Evolutionary conservation across 2,797 vertebrate species (phyloP).

Genomic region (Gymnothorax javanicus): DNA sequence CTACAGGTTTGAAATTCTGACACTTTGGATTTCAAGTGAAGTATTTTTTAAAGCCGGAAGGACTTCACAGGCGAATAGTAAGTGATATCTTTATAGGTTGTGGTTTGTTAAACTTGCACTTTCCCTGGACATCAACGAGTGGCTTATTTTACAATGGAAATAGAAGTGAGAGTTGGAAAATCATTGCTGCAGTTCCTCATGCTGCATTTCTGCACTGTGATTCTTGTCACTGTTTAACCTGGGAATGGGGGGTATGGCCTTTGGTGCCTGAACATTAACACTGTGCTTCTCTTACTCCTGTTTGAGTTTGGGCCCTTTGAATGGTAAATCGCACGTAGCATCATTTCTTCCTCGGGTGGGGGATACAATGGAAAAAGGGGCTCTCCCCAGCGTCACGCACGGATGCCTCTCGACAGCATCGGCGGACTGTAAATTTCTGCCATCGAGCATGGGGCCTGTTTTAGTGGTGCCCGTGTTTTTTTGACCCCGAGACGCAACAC

Average conservation of each 20-base stretch:
- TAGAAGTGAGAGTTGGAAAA: constrained; percentile 21
- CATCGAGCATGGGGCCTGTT: constrained; percentile 35
- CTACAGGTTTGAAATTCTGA: no score
- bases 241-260: neutral
- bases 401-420: constrained; percentile 23
- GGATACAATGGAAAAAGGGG: neutral
- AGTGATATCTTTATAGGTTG: constrained; percentile 32
- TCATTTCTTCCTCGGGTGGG: neutral
- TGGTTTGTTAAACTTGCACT: constrained; percentile 17
- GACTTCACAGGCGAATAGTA: neutral
- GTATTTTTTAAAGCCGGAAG: neutral
- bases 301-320: neutral
- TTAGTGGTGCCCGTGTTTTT: constrained; percentile 23
- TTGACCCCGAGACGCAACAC: constrained; percentile 15
- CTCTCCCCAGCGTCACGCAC: constrained; percentile 38
- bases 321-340: neutral
- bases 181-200: neutral
- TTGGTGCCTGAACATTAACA: neutral
- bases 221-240: neutral
- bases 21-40: no score
- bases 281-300: neutral
- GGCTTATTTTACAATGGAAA: constrained; percentile 37
- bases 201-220: neutral
- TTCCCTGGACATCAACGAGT: constrained; percentile 21
- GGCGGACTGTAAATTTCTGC: constrained; percentile 23